These are phyloP conservation scores for Henicopernis longicauda DNA, from an alignment of 2,113 vertebrate genomes.

Conservation along the genomic window DNA sequence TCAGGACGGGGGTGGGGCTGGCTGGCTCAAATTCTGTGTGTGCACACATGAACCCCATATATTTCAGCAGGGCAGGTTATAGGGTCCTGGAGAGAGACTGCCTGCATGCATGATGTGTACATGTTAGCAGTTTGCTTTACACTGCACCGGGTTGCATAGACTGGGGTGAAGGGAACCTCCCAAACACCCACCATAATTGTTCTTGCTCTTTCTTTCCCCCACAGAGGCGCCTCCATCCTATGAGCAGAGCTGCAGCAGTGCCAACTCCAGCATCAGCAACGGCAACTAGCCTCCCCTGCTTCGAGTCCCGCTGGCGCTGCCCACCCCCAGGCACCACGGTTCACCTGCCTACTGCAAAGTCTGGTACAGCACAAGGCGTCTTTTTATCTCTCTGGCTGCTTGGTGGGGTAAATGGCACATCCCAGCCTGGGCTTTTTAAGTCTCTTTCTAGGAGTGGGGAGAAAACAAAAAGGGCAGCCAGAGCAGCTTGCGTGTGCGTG, in stretches of 20 bases:
- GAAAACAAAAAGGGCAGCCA: neutral
- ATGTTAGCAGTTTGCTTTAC: neutral
- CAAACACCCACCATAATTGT: neutral
- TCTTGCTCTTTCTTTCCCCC: neutral
- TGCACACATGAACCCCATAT: fast-evolving
- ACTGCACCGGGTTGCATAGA: neutral
- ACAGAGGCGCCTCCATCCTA: conserved; percentile 91
- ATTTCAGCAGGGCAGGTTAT: neutral
- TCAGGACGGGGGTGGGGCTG: neutral
- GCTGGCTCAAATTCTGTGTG: neutral
- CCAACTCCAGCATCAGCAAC: conserved; percentile 69
- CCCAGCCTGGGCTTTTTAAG: neutral
- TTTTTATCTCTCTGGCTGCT: conserved; percentile 4
- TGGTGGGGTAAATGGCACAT: neutral
- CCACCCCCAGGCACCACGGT: neutral
- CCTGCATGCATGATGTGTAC: fast-evolving
- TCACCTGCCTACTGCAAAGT: neutral
- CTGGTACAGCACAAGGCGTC: conserved; percentile 40
- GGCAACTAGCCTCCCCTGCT: conserved; percentile 62
- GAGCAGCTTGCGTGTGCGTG: neutral
- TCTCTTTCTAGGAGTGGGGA: neutral
- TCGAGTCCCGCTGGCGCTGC: neutral
- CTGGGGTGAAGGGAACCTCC: neutral
- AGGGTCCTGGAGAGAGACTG: neutral
- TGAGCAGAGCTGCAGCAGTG: conserved; percentile 85